Evolutionary conservation across 2,113 vertebrate species (phyloP).

Genomic region (Anarhynchus alexandrinus): DNA sequence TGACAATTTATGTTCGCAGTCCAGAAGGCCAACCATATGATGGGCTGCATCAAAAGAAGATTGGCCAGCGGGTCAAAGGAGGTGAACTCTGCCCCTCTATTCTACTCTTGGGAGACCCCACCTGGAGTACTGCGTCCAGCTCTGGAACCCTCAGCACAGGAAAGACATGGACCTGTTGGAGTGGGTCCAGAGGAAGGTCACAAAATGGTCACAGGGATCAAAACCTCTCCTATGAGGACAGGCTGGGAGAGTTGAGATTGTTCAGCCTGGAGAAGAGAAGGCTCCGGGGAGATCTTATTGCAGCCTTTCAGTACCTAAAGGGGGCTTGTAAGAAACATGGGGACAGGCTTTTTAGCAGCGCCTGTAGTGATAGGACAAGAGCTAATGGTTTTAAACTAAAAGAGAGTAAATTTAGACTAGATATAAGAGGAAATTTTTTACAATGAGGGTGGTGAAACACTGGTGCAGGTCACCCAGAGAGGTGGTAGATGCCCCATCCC

Average conservation of each 20-base stretch:
- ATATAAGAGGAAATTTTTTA: not conserved
- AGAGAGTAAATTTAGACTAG: not conserved
- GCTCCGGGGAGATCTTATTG: not conserved
- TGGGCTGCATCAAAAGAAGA: too few species aligned
- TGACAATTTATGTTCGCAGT: rapidly evolving
- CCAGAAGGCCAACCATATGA: not conserved
- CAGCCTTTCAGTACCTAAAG: not conserved
- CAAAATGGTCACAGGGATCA: not conserved
- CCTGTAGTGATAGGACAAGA: not conserved
- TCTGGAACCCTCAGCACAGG: not conserved
- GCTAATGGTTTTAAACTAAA: not conserved
- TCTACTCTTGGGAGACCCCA: not conserved
- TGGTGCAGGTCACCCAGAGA: not conserved
- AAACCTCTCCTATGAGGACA: not conserved
- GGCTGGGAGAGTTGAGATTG: not conserved
- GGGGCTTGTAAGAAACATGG: not conserved
- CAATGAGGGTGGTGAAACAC: not conserved
- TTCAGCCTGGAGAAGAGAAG: not conserved
- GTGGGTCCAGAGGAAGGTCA: not conserved
- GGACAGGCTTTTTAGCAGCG: too few species aligned
- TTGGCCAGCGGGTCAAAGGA: not conserved
- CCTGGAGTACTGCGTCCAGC: not conserved
- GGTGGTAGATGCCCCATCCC: not conserved
- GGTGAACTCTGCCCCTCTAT: not conserved
- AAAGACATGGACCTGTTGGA: not conserved